Percentiles rank a stretch among this genome's conserved stretches.
These are phyloP conservation scores for Sebastes wilsoni DNA, from an alignment of 2,797 vertebrate species.

Conservation along the genomic window DNA sequence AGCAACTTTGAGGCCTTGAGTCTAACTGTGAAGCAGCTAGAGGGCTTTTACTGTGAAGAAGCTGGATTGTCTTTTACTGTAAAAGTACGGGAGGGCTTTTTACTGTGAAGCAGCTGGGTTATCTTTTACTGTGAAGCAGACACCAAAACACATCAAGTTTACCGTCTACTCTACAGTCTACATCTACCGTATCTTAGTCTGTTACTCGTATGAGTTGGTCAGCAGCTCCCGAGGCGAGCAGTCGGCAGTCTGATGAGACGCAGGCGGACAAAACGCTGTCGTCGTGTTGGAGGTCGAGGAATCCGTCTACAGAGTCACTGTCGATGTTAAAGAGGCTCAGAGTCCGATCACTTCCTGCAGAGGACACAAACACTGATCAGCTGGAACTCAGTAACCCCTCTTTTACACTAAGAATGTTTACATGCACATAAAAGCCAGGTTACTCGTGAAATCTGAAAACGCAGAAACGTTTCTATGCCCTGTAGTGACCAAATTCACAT, in stretches of 20 bases:
- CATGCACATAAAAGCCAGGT: background rate
- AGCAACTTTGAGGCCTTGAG: no score
- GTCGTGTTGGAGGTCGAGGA: slow-evolving; percentile 80
- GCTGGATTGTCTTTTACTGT: no score
- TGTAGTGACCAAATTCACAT: no score
- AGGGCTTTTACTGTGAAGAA: background rate
- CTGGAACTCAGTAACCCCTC: background rate
- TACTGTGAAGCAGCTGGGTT: background rate
- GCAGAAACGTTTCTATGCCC: no score
- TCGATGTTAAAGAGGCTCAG: slow-evolving; percentile 75
- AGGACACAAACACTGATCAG: background rate
- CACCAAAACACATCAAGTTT: background rate
- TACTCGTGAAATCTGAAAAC: background rate
- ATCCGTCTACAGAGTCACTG: slow-evolving; percentile 61
- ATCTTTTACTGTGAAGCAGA: background rate
- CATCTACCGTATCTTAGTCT: background rate
- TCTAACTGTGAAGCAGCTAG: background rate
- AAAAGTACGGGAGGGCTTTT: no score
- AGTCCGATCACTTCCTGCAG: slow-evolving; percentile 76
- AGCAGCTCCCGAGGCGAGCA: slow-evolving; percentile 79
- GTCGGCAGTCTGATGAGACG: slow-evolving; percentile 68
- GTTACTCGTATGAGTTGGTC: slow-evolving; percentile 85
- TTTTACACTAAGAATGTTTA: background rate
- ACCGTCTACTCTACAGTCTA: background rate
- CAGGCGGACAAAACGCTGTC: slow-evolving; percentile 76